Conservation (phyloP, 92 coral and sea anemone species). For the Palythoa heliodiscus region DNA sequence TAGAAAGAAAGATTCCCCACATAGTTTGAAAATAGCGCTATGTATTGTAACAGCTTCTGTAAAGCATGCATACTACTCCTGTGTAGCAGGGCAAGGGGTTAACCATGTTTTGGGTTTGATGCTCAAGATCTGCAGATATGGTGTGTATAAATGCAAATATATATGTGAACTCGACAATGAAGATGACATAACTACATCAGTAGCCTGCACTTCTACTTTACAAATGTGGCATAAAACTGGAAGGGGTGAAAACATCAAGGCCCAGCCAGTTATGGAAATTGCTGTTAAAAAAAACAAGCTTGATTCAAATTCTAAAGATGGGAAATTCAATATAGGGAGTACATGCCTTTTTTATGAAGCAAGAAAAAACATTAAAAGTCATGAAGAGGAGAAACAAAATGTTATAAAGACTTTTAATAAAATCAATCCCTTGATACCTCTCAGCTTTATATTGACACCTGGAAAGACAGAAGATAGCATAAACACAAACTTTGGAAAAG, state of each 20-base stretch:
- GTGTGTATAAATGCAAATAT: background rate
- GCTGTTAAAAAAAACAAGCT: constrained; percentile 20
- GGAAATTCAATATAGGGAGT: constrained; percentile 1
- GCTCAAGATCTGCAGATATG: constrained; percentile 2
- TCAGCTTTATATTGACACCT: constrained; percentile 1
- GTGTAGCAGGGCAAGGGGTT: constrained; percentile 13
- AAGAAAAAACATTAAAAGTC: constrained; percentile 10
- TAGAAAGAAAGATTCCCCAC: constrained; percentile 1
- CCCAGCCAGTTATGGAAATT: constrained; percentile 26
- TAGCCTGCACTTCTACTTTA: constrained; percentile 5
- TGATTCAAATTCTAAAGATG: background rate
- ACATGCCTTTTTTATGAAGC: background rate
- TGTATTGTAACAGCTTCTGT: constrained; percentile 4
- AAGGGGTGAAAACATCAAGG: constrained; percentile 12
- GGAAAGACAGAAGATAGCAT: constrained; percentile 4
- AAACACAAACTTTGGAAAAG: constrained; percentile 1
- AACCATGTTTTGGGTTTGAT: background rate
- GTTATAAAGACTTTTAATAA: background rate
- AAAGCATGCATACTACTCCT: constrained; percentile 12
- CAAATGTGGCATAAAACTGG: constrained; percentile 14
- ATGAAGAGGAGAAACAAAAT: background rate
- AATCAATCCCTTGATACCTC: constrained; percentile 4
- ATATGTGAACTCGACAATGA: constrained; percentile 10
- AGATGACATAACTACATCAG: constrained; percentile 19
- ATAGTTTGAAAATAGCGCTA: constrained; percentile 2